Conservation (phyloP, 2,888 invertebrate species). For the Ypsolopha scabrella region DNA sequence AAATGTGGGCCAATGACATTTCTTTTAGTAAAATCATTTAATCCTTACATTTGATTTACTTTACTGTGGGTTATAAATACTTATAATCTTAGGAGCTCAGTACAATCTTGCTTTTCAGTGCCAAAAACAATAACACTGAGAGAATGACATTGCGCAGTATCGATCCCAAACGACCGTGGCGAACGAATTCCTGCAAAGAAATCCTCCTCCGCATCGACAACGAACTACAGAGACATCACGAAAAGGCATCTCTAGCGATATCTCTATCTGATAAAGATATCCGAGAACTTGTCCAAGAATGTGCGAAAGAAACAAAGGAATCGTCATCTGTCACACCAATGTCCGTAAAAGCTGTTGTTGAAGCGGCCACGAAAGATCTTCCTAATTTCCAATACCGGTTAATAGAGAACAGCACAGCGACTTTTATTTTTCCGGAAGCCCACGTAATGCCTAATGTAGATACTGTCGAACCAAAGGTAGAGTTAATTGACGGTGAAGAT, state of each 20-base stretch:
- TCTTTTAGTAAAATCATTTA: no score
- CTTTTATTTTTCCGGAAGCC: slow-evolving; percentile 34
- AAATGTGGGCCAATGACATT: no score
- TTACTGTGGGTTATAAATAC: no score
- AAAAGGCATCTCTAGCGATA: slow-evolving; percentile 29
- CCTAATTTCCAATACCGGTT: slow-evolving; percentile 50
- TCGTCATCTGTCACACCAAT: slow-evolving; percentile 18
- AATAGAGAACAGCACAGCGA: slow-evolving; percentile 46
- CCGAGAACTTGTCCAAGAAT: slow-evolving; percentile 35
- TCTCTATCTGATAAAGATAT: slow-evolving; percentile 31
- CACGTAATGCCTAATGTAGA: slow-evolving; percentile 13
- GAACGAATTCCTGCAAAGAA: slow-evolving; percentile 47
- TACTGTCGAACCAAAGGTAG: no score
- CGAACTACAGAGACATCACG: slow-evolving; percentile 43
- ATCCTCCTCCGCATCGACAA: slow-evolving; percentile 44
- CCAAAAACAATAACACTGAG: not conserved
- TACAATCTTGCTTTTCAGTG: not conserved
- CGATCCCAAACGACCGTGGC: slow-evolving; percentile 53
- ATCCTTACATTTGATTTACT: no score
- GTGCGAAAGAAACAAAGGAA: slow-evolving; percentile 21
- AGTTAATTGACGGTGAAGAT: no score
- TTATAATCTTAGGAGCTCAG: no score
- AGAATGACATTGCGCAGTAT: not conserved
- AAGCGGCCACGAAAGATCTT: slow-evolving; percentile 41
- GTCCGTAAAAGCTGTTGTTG: slow-evolving; percentile 38